Base-by-base conservation (phyloP, 1,140 invertebrate species). In the Eumeta japonica region DNA sequence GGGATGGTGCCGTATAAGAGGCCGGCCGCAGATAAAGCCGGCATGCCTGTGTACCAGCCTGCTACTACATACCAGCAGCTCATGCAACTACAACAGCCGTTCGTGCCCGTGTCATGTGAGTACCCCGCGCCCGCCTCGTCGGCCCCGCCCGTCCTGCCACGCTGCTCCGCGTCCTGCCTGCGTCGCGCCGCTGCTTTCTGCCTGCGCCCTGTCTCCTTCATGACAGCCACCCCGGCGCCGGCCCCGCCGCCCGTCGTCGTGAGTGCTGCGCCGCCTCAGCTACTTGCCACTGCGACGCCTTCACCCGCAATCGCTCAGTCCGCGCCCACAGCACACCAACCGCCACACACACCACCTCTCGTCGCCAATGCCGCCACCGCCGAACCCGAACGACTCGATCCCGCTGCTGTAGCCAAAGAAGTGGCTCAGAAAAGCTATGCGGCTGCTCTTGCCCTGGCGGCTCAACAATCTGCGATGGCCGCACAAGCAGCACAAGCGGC, bases 21-120 rank as follows among this genome's bases (percentile, higher is more conserved):
- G 78, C 86, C 92, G 61, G 89, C 92, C 55, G 91, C 90, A 35
- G 92, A 94, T 75, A 97, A 97, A 77, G 92, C 90, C 63, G 93
- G 92, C 52, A 83, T 96, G 68, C 92, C 93, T 51, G 89, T 97
- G 53, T 97, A 95, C 80, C 92, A 95, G 77, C 92, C 91, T 54
- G 86, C 86, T 58, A 89, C 88, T 52, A 89, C 90, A 57, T 95
- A 95, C 79, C 92, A 96, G 76, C 92, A 92, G 79, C 82, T 95
- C 75, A 94, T 96, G 90, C 91, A 92, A 80, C 79, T 92, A 51
- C 89, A 91, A 79, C 91, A 94, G 84, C 90, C 90, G 61, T 90
- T 89, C 81, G 87, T 90, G 81, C 87, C 88, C 83, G 87, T 90
- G 78, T 90, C 87, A 89, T 90, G 88, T 90, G 87, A 90, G 88